Conservation (phyloP, 2,888 invertebrate species). For the Nudaria mundana region DNA sequence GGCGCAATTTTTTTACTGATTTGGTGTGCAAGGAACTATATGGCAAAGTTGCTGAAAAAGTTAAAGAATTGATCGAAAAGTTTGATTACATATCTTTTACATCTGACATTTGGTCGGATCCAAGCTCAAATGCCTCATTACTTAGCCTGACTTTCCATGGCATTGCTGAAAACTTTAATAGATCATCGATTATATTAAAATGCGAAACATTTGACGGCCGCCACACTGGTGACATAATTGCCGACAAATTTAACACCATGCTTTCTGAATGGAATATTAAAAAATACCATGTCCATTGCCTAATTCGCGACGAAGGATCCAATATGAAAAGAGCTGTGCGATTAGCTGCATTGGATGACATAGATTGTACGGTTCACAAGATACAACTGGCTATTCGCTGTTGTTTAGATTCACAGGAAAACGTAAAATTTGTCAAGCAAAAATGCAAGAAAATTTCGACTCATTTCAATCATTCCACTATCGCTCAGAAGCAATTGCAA, state of each 20-base stretch:
- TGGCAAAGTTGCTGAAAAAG: no score
- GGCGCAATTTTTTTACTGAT: conserved; percentile 20
- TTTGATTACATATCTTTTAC: no score
- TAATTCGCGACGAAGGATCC: no score
- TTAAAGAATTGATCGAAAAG: no score
- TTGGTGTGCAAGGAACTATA: conserved; percentile 19
- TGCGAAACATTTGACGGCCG: no score
- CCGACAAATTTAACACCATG: conserved; percentile 28
- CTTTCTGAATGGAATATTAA: conserved; percentile 33
- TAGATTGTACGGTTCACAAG: conserved; percentile 29
- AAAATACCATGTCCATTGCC: no score
- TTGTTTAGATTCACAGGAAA: conserved; percentile 25
- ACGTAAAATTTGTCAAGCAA: conserved; percentile 21
- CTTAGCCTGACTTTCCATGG: conserved; percentile 18
- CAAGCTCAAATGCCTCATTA: no score
- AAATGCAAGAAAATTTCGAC: conserved; percentile 31
- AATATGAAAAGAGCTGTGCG: no score
- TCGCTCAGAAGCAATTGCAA: no score
- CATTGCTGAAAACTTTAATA: conserved; percentile 26
- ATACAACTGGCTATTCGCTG: conserved; percentile 26
- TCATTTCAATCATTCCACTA: conserved; percentile 34
- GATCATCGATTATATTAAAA: conserved; percentile 23
- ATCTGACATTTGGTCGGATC: no score
- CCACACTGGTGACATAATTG: conserved; percentile 30
- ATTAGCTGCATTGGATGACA: conserved; percentile 18